Evolutionary conservation across 2,797 vertebrate species (phyloP), one percentile per base, ranked within the genome.

Genomic region (Falco novaeseelandiae): DNA sequence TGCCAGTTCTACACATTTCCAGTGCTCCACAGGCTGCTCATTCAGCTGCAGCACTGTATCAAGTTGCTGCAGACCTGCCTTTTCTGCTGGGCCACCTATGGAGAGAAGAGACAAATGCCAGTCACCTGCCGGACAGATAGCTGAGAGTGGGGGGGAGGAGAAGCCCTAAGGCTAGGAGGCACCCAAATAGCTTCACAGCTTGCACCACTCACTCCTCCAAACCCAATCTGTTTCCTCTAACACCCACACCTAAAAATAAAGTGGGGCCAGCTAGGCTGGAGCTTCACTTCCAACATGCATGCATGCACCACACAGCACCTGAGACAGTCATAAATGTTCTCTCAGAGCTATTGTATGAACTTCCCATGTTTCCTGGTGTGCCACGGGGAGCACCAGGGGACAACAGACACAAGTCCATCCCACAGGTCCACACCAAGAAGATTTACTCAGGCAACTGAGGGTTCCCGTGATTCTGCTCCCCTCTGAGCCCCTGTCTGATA

Each of bases 1-100:
- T 2, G 99, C 99, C 94, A 99, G 97, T 93, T 99, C 99, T 85
- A 99, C 98, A 42, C 99, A 99, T 95, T 99, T 99, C 99, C 99
- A 99, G 95, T 99, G 99, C 86, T 99, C 99, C 97, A 99, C 99
- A 0, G 98, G 98, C 94, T 99, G 98, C 96, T 99, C 99, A 0
- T 99, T 99, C 71, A 99, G 98, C 97, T 99, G 99, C 90, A 99
- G 97, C 87, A 99, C 98, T 0, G 99, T 99, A 97, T 99, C 99
- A 14, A 99, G 97, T 62, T 99, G 99, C 97, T 99, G 99, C 83
- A 99, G 98, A 44, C 99, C 99, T 7, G 99, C 99, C 96, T 98
- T 98, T 95, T 99, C 99, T 6, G 99, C 99, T 10, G 99, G 99
- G 84, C 99, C 99, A 66, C 99, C 99, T 99, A 92, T 5, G 6